A percentile compares a stretch with the other conserved stretches of the same genome.
phyloP scores from a whole-genome alignment of 2,888 invertebrate genomes.

The Thera britannica region DNA sequence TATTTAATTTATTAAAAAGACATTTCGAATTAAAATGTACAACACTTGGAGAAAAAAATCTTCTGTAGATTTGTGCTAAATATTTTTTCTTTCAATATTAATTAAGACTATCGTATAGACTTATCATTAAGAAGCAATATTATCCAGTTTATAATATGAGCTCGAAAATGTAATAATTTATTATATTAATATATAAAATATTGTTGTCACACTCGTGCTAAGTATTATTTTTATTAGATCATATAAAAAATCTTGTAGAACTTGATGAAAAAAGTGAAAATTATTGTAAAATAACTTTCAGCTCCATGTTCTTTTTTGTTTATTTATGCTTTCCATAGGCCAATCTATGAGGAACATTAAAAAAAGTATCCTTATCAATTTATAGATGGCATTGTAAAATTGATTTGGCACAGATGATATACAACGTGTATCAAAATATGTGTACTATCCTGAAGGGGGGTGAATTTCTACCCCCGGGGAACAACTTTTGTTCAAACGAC shows the following conservation, averaged over 20 bases:
- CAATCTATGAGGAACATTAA: too few relatives aligned
- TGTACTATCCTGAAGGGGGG: too few relatives aligned
- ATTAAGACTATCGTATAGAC: constrained; percentile 16
- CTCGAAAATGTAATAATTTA: constrained; percentile 17
- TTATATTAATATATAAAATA: constrained; percentile 11
- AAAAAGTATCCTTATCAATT: too few relatives aligned
- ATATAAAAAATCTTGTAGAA: constrained; percentile 3
- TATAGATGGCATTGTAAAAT: too few relatives aligned
- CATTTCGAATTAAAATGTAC: constrained; percentile 19
- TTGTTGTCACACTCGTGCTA: constrained; percentile 33
- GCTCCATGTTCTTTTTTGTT: background rate
- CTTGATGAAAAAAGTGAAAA: background rate
- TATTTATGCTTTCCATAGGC: background rate
- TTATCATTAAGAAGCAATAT: constrained; percentile 29
- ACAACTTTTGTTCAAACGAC: too few relatives aligned
- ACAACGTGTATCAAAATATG: too few relatives aligned
- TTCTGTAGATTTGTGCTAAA: constrained; percentile 19
- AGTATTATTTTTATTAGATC: constrained; percentile 35
- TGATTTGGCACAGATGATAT: too few relatives aligned
- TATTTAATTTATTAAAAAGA: constrained; percentile 31
- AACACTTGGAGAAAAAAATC: constrained; percentile 2
- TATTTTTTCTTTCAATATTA: constrained; percentile 3
- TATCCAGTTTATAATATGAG: constrained; percentile 17
- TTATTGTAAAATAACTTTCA: background rate
- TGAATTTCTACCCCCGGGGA: too few relatives aligned